Evolutionary conservation across 23 tunicate species (phyloP).

Genomic region (Diplosoma virens): DNA sequence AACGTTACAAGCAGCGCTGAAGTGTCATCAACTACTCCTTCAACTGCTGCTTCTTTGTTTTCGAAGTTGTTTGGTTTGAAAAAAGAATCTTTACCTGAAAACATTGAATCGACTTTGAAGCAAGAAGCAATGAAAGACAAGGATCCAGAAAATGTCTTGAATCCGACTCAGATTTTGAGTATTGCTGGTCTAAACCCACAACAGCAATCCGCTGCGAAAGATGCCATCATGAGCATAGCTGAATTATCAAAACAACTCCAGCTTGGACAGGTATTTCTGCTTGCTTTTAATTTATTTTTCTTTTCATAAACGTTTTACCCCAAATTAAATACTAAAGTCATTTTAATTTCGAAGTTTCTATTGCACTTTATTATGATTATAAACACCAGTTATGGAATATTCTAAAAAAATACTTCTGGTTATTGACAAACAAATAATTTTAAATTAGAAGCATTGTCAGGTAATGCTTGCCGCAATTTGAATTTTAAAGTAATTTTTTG

Average conservation of each 20-base stretch:
- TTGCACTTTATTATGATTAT: too few relatives aligned
- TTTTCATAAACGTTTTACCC: too few relatives aligned
- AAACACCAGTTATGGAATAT: too few relatives aligned
- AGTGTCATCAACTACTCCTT: constrained; percentile 9
- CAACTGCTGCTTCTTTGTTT: constrained; percentile 15
- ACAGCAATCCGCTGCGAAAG: constrained; percentile 72
- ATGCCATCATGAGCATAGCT: constrained; percentile 90
- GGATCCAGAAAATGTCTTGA: constrained; percentile 48
- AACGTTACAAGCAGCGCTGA: constrained; percentile 5
- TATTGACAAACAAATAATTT: too few relatives aligned
- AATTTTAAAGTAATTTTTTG: too few relatives aligned
- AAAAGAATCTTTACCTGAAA: background rate
- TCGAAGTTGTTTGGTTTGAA: background rate
- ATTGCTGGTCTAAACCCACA: constrained; percentile 74
- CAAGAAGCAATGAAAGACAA: background rate
- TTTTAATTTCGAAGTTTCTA: too few relatives aligned
- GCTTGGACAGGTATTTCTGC: constrained; percentile 54
- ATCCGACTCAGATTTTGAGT: constrained; percentile 88
- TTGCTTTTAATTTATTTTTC: too few relatives aligned
- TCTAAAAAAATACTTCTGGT: too few relatives aligned
- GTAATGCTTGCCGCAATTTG: too few relatives aligned
- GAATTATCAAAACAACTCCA: constrained; percentile 81
- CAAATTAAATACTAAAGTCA: too few relatives aligned
- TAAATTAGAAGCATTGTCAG: too few relatives aligned
- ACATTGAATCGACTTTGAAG: background rate